Evolutionary conservation across 2,888 invertebrate genomes (phyloP), one percentile per base, ranked within the genome.

Genomic region (Nebria salina): DNA sequence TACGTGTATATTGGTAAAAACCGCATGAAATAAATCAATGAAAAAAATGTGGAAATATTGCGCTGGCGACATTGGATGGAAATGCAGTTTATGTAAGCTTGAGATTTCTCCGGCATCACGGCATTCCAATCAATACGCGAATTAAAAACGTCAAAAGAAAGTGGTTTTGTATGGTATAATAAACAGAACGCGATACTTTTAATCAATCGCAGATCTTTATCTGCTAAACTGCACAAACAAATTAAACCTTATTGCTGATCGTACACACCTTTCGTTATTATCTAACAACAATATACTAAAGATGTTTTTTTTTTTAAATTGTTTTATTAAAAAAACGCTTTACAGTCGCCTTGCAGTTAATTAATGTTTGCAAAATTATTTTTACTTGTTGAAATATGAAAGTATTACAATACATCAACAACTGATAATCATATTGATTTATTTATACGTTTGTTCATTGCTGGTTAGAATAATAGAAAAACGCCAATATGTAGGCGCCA

Each of bases 121-220:
- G 41, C 43, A 74, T n/a, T 42, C 15, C 41, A 34, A 74, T 74
- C 41, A 34, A 74, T 74, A 26, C 26, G 43, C 43, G 43, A 74
- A 74, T 74, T 42, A 74, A 74, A 74, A 74, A 74, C 43, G 20
- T 74, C 74, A 74, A 34, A 74, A 74, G 74, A 43, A 43, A 74
- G n/a, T 74, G 43, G 68, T 68, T 26, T 68, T 68, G 20, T 26
- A 68, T 25, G 68, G 26, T 54, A 54, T 54, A 11, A 54, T 54
- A 54, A 54, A 54, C 54, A 54, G 54, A 54, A 54, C 54, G 54
- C 8, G 54, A 13, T 54, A 54, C 54, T 54, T 54, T 54, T 54
- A 54, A 54, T 54, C 54, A 54, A 54, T 11, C 54, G 54, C 13
- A 54, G 54, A 54, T 54, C 54, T 13, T 11, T 54, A 54, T 13